These are phyloP conservation scores for Trogon melanurus DNA, from an alignment of 2,113 vertebrate genomes.

Conservation along the genomic window DNA sequence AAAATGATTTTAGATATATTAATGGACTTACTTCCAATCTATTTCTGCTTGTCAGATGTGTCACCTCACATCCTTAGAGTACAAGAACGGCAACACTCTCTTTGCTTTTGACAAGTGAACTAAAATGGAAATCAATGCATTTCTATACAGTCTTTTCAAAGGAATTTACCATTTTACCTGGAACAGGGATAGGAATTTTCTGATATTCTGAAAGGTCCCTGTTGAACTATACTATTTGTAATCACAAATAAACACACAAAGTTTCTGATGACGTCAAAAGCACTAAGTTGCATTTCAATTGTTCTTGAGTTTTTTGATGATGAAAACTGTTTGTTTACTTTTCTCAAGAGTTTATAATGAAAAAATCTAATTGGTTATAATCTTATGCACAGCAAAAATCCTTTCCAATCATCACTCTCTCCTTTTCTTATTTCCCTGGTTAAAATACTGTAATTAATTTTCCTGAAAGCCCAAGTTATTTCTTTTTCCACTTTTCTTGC, in stretches of 20 bases:
- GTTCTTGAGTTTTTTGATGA: not conserved
- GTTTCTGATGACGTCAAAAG: not conserved
- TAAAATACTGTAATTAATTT: not conserved
- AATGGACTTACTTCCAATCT: slow-evolving; percentile 67
- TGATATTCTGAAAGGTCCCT: not conserved
- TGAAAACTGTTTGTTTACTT: not conserved
- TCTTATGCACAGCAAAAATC: not conserved
- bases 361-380: not conserved
- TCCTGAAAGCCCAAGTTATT: not conserved
- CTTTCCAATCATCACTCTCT: rapidly evolving
- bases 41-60: slow-evolving; percentile 65
- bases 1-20: slow-evolving; percentile 67
- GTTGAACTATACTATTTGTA: not conserved
- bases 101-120: slow-evolving; percentile 56
- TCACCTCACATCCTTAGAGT: slow-evolving; percentile 55
- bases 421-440: not conserved
- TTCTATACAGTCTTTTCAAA: slow-evolving; percentile 30
- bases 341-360: not conserved
- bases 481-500: not conserved
- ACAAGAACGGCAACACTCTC: slow-evolving; percentile 54
- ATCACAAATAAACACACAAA: not conserved
- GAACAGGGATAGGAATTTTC: not conserved
- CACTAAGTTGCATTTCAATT: not conserved
- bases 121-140: slow-evolving; percentile 53
- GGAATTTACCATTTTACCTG: slow-evolving; percentile 21